Base-by-base conservation (phyloP, 2,113 vertebrate species). In the Piliocolobus tephrosceles region DNA sequence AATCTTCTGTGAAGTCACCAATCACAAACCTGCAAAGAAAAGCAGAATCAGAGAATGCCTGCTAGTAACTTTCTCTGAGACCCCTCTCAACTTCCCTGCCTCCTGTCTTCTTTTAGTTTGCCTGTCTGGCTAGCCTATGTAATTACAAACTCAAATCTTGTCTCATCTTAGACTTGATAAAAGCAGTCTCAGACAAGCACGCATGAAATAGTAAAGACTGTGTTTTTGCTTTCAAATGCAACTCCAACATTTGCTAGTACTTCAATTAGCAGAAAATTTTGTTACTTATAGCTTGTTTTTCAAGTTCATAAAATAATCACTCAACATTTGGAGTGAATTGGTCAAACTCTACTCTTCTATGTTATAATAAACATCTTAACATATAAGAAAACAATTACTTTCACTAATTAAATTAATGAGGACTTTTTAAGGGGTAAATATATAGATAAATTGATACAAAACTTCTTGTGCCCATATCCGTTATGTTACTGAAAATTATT, bases 1-100 rank as follows among this genome's bases (percentile, higher is more conserved):
- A 94, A 66, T 16, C 82, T 91, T 96, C 89, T 84, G 75, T 90
- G 91, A 96, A 94, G 61, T 89, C 61, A 95, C 78, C 61, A 93
- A 52, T 95, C 86, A 93, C 50, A 94, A 90, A 87, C 40, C 38
- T 89, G 47, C 73, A 88, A 90, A 91, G 70, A 22, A 83, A 96
- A 91, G 45, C 55, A 11, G 72, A 82, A 13, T 93, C 23, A 35
- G 76, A 82, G 23, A 72, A 66, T 12, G 64, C 23, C 55, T 52
- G 58, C 9, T 35, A 17, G 20, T 32, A 23, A 82, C 43, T 57
- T 64, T 9, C 40, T 64, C 73, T 25, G 9, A 68, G 40, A 14
- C 8, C 0, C 18, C 1, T 58, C 12, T 55, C 7, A 55, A 22
- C 23, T 38, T 20, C 10, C 52, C 30, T n/a, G 27, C 13, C 35